These are phyloP conservation scores for Ypsolopha scabrella DNA, from an alignment of 2,888 invertebrate species.

Conservation along the genomic window DNA sequence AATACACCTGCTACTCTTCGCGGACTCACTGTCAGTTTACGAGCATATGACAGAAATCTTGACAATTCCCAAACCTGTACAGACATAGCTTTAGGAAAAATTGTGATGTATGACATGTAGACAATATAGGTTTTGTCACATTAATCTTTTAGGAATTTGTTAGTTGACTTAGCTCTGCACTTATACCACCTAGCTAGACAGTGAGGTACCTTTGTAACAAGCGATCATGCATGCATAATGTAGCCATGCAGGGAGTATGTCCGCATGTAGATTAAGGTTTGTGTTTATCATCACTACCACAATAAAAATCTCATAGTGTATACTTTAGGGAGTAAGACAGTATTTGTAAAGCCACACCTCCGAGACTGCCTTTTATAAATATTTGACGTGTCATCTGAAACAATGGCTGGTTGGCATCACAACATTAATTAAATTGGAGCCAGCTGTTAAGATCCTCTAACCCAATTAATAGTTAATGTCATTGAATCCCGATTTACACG, in stretches of 20 bases:
- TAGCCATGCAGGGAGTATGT: constrained; percentile 28
- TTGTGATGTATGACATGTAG: constrained; percentile 72
- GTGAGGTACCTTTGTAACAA: constrained; percentile 44
- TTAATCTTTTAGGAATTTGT: constrained; percentile 55
- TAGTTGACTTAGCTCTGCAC: constrained; percentile 64
- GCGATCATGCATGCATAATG: constrained; percentile 54
- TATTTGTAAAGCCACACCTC: constrained; percentile 67
- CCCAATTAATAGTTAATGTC: constrained; percentile 56
- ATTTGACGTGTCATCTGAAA: constrained; percentile 53
- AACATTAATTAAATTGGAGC: constrained; percentile 24
- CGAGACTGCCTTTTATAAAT: constrained; percentile 70
- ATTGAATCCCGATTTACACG: constrained; percentile 65
- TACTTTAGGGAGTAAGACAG: constrained; percentile 62
- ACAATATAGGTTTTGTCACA: constrained; percentile 70
- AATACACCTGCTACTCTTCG: constrained; percentile 47
- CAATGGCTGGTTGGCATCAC: constrained; percentile 37
- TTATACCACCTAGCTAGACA: constrained; percentile 51
- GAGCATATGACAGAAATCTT: constrained; percentile 25
- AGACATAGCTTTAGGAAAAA: constrained; percentile 68
- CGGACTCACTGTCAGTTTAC: constrained; percentile 8
- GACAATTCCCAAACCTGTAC: constrained; percentile 58
- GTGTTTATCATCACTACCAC: constrained; percentile 62
- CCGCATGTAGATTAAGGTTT: constrained; percentile 45
- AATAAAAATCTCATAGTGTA: constrained; percentile 67
- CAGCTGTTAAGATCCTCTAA: constrained; percentile 35